Percentiles rank a stretch among this genome's conserved stretches.
Evolutionary conservation across 2,113 vertebrate genomes (phyloP).

Genomic region (Agapornis roseicollis): DNA sequence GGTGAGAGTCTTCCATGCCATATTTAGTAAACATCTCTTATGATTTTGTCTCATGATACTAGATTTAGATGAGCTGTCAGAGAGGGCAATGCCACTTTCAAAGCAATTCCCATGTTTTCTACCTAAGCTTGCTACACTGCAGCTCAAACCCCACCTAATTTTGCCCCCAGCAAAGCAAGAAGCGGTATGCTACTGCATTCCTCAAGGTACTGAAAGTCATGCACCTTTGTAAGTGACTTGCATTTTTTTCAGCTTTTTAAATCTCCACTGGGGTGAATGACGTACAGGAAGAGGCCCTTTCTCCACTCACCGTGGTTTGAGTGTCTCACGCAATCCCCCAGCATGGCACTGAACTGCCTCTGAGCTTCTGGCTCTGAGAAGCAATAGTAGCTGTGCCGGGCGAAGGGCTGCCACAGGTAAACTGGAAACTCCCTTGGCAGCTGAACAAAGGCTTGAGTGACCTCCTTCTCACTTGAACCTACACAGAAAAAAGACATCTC

Average conservation of each 20-base stretch:
- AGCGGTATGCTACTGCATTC: background rate
- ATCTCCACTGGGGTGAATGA: background rate
- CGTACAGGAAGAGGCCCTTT: background rate
- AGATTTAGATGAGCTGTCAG: background rate
- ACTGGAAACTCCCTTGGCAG: constrained; percentile 85
- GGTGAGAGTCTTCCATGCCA: background rate
- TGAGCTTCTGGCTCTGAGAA: constrained; percentile 73
- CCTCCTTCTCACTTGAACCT: constrained; percentile 79
- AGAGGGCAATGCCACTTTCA: background rate
- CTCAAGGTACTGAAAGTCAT: background rate
- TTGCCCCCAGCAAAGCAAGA: background rate
- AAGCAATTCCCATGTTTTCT: background rate
- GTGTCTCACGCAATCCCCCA: constrained; percentile 86
- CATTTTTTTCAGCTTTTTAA: background rate
- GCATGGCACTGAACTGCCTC: constrained; percentile 72
- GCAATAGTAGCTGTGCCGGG: constrained; percentile 86
- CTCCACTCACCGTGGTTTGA: constrained; percentile 82
- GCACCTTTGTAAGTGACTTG: background rate
- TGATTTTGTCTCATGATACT: background rate
- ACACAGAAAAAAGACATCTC: background rate
- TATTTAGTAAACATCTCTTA: background rate
- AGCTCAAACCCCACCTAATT: background rate
- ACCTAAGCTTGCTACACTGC: background rate
- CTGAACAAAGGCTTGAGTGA: constrained; percentile 68
- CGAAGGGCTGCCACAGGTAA: constrained; percentile 88